Percentiles rank a stretch among this genome's conserved stretches.
These are phyloP conservation scores for Julus scanicus DNA, from an alignment of 2,888 invertebrate genomes.

Conservation along the genomic window DNA sequence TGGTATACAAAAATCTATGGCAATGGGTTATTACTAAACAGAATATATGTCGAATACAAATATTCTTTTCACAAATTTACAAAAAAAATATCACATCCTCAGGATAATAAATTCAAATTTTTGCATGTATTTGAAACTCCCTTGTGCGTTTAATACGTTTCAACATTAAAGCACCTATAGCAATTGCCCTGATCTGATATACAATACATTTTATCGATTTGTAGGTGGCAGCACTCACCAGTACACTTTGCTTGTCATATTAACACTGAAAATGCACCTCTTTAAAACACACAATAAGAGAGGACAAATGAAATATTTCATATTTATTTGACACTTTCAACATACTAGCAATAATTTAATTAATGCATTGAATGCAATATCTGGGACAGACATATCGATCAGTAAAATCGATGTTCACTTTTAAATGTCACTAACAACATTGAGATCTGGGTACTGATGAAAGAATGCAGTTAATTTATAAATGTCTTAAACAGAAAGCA, in stretches of 20 bases:
- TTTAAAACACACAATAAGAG: not conserved
- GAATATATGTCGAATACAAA: no score
- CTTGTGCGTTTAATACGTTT: no score
- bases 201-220: not conserved
- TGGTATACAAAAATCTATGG: no score
- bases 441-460: not conserved
- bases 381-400: not conserved
- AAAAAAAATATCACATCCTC: no score
- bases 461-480: conserved; percentile 15
- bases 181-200: not conserved
- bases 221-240: not conserved
- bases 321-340: not conserved
- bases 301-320: not conserved
- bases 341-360: not conserved
- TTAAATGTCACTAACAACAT: not conserved
- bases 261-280: not conserved
- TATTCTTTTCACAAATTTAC: no score
- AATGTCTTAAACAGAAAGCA: not conserved
- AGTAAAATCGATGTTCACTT: not conserved
- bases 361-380: not conserved
- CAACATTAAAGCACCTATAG: not conserved
- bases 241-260: not conserved
- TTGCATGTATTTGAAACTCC: no score
- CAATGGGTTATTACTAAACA: no score
- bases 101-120: no score